Percentiles rank a stretch among this genome's conserved stretches.
phyloP scores from a whole-genome alignment of 2,888 invertebrate genomes.

The Thymelicus sylvestris region DNA sequence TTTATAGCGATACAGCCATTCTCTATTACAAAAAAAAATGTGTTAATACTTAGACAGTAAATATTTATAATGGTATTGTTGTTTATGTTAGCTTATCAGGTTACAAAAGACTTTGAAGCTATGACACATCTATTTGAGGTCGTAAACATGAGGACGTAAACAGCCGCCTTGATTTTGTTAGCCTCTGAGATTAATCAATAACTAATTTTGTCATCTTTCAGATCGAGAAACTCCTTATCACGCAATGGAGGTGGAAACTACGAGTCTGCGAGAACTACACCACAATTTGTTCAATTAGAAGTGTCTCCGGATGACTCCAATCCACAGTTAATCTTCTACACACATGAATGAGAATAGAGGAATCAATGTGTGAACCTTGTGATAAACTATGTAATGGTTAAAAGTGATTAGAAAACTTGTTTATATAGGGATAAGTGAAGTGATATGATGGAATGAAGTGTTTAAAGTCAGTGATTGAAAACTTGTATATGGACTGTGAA shows the following conservation, averaged over 20 bases:
- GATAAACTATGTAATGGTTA: background rate
- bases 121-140: no score
- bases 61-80: no score
- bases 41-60: no score
- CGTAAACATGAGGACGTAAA: no score
- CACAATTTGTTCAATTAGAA: slow-evolving; percentile 77
- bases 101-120: no score
- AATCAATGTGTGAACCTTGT: slow-evolving; percentile 13
- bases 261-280: slow-evolving; percentile 79
- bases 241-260: slow-evolving; percentile 69
- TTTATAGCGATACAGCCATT: no score
- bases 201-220: slow-evolving; percentile 49
- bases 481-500: background rate
- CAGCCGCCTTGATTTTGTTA: no score
- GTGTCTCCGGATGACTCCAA: slow-evolving; percentile 86
- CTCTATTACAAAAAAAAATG: no score
- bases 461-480: background rate
- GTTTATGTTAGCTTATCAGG: no score
- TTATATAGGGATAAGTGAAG: slow-evolving; percentile 11
- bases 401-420: background rate
- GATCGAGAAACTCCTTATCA: slow-evolving; percentile 81
- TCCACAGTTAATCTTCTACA: slow-evolving; percentile 94
- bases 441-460: background rate
- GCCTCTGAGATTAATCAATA: no score
- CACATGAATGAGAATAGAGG: slow-evolving; percentile 83